Conservation (phyloP, 2,888 invertebrate genomes). For the Lycophotia porphyrea region DNA sequence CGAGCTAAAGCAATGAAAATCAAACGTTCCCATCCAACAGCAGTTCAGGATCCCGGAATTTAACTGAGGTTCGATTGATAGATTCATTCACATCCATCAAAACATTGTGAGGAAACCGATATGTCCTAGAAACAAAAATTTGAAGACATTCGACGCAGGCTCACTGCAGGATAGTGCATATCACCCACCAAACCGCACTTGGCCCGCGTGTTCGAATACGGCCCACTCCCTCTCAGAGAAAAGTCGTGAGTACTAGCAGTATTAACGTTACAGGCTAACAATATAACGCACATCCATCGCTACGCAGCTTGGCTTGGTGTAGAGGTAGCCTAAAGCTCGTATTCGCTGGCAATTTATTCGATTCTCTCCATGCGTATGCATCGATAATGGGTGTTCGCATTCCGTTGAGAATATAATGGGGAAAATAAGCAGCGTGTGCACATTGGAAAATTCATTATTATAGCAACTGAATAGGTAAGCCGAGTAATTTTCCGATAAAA, state of each 20-base stretch:
- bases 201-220: neutral
- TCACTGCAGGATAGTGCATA: neutral
- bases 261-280: neutral
- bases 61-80: neutral
- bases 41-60: neutral
- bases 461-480: constrained; percentile 11
- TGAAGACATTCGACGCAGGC: neutral
- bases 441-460: constrained; percentile 46
- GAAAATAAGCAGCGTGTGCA: constrained; percentile 39
- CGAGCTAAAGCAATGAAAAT: neutral
- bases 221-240: neutral
- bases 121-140: neutral
- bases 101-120: neutral
- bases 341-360: constrained; percentile 62
- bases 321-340: neutral
- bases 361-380: constrained; percentile 59
- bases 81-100: neutral
- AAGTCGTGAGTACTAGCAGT: neutral
- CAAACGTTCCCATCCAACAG: neutral
- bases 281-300: constrained; percentile 1
- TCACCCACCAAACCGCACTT: neutral
- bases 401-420: constrained; percentile 46
- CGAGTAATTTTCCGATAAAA: constrained; percentile 1
- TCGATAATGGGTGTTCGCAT: constrained; percentile 59
- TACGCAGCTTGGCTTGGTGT: neutral